phyloP scores from a whole-genome alignment of 2,888 invertebrate species.

The Zootermopsis nevadensis region DNA sequence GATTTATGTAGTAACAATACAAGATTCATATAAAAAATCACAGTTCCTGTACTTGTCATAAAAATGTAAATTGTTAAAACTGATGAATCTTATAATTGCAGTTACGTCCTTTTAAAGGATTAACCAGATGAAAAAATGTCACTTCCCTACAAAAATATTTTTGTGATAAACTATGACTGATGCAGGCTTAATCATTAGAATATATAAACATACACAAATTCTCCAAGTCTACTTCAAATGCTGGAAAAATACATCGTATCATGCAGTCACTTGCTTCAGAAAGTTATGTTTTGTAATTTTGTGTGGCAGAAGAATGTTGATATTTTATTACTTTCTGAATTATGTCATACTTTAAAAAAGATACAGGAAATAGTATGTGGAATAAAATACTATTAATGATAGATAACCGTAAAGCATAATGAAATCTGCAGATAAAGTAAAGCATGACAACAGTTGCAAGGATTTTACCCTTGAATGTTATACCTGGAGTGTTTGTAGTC shows the following conservation, averaged over 20 bases:
- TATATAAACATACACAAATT: no score
- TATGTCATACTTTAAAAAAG: no score
- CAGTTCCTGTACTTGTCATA: constrained; percentile 5
- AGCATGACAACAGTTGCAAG: neutral
- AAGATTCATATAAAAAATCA: neutral
- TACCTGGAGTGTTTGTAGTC: constrained; percentile 11
- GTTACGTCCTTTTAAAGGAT: no score
- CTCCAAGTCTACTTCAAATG: no score
- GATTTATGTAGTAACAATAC: neutral
- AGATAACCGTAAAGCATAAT: neutral
- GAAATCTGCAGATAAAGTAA: neutral
- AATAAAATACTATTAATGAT: no score
- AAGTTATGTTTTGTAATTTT: no score
- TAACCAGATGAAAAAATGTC: neutral
- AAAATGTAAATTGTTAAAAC: neutral
- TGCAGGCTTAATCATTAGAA: no score
- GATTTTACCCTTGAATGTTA: neutral
- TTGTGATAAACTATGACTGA: neutral
- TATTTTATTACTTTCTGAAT: no score
- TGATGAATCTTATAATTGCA: neutral
- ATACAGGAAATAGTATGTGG: no score
- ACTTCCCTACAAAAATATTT: neutral
- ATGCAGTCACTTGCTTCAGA: no score
- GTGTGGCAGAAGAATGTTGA: no score
- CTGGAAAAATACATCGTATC: no score